These are phyloP conservation scores for Podarcis siculus DNA, from an alignment of 2,797 vertebrate genomes.

Conservation along the genomic window DNA sequence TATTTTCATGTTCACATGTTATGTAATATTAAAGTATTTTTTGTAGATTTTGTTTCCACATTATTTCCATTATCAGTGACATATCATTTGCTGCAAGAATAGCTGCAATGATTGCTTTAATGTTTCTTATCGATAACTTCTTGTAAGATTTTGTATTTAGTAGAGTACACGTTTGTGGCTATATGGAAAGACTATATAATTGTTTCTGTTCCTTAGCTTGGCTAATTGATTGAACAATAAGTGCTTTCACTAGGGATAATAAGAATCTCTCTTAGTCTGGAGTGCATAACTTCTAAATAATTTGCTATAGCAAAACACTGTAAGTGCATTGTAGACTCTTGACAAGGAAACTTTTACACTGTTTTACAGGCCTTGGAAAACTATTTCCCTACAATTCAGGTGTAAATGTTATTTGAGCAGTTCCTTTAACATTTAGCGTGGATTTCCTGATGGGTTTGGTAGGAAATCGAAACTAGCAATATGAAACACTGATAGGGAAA, in stretches of 20 bases:
- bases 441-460: not conserved
- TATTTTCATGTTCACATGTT: conserved; percentile 62
- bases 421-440: not conserved
- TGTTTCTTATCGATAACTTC: conserved; percentile 45
- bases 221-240: not conserved
- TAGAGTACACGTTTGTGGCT: not conserved
- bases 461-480: not conserved
- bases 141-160: conserved; percentile 10
- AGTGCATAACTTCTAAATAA: not conserved
- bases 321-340: not conserved
- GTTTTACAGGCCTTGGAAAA: not conserved
- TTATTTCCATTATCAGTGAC: conserved; percentile 70
- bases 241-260: not conserved
- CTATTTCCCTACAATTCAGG: not conserved
- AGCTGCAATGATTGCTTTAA: conserved; percentile 1
- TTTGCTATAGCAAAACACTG: not conserved
- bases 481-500: not conserved
- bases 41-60: conserved; percentile 74
- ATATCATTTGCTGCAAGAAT: conserved; percentile 59
- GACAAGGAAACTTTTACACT: not conserved
- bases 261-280: not conserved
- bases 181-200: not conserved
- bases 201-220: not conserved
- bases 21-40: conserved; percentile 80
- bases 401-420: not conserved